Evolutionary conservation across 2,888 invertebrate species (phyloP).

Genomic region (Neoscelio sp.): DNA sequence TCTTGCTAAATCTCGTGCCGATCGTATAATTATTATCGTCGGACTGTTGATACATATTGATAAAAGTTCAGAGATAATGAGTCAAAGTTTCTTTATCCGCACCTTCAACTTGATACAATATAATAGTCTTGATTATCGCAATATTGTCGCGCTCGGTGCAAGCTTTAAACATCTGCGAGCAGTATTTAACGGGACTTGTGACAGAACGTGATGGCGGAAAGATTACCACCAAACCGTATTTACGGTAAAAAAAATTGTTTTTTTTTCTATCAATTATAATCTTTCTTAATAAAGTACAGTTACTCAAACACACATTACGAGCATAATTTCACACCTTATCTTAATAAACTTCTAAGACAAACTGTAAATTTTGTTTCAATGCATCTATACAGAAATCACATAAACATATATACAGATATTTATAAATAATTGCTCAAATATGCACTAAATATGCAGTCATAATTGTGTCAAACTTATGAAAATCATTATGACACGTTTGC

Average conservation of each 20-base stretch:
- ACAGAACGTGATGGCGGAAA: conserved; percentile 39
- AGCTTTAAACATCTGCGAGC: conserved; percentile 29
- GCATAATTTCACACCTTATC: too few relatives aligned
- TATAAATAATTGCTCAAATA: too few relatives aligned
- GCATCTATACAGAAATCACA: too few relatives aligned
- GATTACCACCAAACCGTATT: conserved; percentile 46
- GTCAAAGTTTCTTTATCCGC: conserved; percentile 44
- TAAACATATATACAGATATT: too few relatives aligned
- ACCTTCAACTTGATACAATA: conserved; percentile 25
- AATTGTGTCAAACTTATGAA: too few relatives aligned
- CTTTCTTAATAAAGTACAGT: conserved; percentile 27
- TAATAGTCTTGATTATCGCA: conserved; percentile 23
- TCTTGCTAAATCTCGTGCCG: conserved; percentile 1
- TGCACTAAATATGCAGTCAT: too few relatives aligned
- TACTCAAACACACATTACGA: not conserved
- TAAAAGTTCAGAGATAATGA: conserved; percentile 51
- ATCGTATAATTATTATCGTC: conserved; percentile 40
- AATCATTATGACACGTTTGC: too few relatives aligned
- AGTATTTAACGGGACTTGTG: conserved; percentile 53
- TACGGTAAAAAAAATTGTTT: conserved; percentile 49
- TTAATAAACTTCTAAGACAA: too few relatives aligned
- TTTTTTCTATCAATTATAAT: conserved; percentile 13
- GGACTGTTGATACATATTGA: conserved; percentile 44
- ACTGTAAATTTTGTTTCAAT: too few relatives aligned
- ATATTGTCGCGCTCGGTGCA: conserved; percentile 25